Percentiles rank a stretch among this genome's conserved stretches.
Evolutionary conservation across 2,888 invertebrate genomes (phyloP).

Genomic region (Arenicola marina): DNA sequence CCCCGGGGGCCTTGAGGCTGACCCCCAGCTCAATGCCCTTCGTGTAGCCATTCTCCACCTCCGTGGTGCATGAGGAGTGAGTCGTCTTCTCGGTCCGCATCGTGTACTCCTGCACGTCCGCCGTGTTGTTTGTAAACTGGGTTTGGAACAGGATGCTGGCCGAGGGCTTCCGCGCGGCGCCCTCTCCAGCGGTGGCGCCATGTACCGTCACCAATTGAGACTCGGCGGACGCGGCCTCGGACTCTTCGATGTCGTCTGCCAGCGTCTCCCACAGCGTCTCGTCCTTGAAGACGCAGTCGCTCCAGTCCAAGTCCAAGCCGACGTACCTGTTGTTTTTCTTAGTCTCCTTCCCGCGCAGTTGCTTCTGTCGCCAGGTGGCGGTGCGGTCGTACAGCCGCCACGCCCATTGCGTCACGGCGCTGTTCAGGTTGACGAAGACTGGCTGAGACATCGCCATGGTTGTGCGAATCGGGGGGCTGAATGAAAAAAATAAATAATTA

Average conservation of each 20-base stretch:
- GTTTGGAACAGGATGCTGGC: constrained; percentile 36
- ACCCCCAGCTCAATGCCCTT: constrained; percentile 57
- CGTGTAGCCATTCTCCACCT: constrained; percentile 35
- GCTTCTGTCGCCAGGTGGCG: constrained; percentile 19
- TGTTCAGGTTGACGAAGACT: constrained; percentile 19
- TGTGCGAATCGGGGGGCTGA: no score
- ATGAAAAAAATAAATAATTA: no score
- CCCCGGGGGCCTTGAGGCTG: constrained; percentile 58
- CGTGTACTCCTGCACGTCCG: constrained; percentile 35
- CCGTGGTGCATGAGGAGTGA: constrained; percentile 26
- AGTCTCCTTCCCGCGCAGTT: constrained; percentile 16
- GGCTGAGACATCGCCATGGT: no score
- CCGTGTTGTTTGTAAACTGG: constrained; percentile 37
- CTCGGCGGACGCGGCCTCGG: neutral
- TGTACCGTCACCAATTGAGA: neutral
- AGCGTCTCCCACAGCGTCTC: constrained; percentile 22
- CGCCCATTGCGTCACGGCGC: constrained; percentile 29
- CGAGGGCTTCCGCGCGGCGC: no score
- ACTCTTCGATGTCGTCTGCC: constrained; percentile 6
- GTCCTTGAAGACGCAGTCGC: constrained; percentile 25
- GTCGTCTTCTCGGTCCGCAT: constrained; percentile 39
- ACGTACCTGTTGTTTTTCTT: constrained; percentile 21
- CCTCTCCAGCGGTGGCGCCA: neutral
- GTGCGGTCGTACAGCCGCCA: constrained; percentile 23
- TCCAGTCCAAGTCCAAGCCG: constrained; percentile 29